Percentiles rank a stretch among this genome's conserved stretches.
Conservation (phyloP, 2,888 invertebrate genomes). For the Mimachlamys varia region DNA sequence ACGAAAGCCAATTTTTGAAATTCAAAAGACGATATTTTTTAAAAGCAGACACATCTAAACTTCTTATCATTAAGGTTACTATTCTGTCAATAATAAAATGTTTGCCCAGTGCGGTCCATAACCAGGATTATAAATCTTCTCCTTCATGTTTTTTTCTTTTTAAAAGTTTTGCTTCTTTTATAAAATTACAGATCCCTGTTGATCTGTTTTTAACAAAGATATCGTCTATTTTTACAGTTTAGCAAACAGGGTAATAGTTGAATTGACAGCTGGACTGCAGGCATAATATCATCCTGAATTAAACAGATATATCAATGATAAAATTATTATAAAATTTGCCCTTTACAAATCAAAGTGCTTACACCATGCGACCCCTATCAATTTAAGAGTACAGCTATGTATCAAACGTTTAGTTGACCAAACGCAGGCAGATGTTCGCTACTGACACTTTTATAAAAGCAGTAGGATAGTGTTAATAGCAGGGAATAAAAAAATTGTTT, state of each 20-base stretch:
- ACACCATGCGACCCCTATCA: background rate
- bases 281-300: background rate
- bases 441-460: background rate
- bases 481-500: constrained; percentile 11
- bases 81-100: too few species aligned
- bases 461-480: background rate
- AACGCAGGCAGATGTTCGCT: background rate
- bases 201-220: background rate
- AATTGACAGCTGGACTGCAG: background rate
- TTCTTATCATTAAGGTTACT: background rate
- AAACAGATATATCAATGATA: background rate
- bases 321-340: background rate
- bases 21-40: too few species aligned
- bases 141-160: too few species aligned
- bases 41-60: too few species aligned
- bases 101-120: background rate
- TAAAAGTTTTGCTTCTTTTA: too few species aligned
- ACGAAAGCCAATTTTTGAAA: too few species aligned
- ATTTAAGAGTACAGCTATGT: background rate
- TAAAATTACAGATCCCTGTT: background rate
- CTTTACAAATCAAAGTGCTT: background rate
- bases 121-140: too few species aligned
- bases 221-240: background rate
- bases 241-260: background rate
- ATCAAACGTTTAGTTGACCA: constrained; percentile 16